Conservation (phyloP, 2,797 vertebrate genomes). For the Graptemys geographica region DNA sequence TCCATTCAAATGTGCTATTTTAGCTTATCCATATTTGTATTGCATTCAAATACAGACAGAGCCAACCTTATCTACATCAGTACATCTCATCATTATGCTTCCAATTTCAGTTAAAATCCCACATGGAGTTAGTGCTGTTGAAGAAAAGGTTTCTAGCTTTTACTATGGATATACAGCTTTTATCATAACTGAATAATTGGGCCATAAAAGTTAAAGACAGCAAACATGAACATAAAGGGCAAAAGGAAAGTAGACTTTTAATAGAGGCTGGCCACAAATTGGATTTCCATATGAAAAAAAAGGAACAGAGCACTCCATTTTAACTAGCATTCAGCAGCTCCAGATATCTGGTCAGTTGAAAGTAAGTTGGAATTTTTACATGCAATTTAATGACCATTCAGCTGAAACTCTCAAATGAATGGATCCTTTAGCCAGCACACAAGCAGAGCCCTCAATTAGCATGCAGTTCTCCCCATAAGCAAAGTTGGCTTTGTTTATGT, state of each 20-base stretch:
- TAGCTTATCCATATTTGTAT: not conserved
- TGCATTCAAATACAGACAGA: not conserved
- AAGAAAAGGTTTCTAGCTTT: not conserved
- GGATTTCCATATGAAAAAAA: not conserved
- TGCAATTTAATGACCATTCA: not conserved
- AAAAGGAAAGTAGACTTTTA: not conserved
- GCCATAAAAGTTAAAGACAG: not conserved
- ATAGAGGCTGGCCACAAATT: not conserved
- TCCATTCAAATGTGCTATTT: not conserved
- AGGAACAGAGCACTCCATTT: not conserved
- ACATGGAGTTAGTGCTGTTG: not conserved
- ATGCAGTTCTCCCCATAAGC: not conserved
- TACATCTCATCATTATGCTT: not conserved
- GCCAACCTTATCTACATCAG: not conserved
- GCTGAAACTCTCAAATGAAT: not conserved
- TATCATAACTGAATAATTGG: not conserved
- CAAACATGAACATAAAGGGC: not conserved
- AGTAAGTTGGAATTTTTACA: not conserved
- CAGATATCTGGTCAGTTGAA: not conserved
- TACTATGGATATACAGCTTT: not conserved
- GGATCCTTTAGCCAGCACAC: not conserved
- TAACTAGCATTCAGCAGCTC: not conserved
- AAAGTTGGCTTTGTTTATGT: not conserved
- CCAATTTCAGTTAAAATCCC: not conserved
- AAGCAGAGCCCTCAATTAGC: not conserved